These are phyloP conservation scores for Oreotragus oreotragus DNA, from an alignment of 2,113 vertebrate genomes.

Conservation along the genomic window DNA sequence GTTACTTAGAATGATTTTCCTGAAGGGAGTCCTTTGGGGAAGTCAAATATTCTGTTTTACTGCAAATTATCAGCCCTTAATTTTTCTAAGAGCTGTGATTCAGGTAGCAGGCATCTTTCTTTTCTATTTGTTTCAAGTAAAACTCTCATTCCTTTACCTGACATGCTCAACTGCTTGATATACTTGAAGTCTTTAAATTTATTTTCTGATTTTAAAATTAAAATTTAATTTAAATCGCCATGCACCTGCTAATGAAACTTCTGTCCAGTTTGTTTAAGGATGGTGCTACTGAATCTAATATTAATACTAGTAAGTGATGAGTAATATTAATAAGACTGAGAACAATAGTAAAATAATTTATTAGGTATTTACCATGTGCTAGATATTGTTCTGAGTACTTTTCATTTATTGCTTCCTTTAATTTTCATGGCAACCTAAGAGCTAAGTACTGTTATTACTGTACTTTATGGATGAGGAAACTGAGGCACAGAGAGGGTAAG, in stretches of 20 bases:
- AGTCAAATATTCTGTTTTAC: background rate
- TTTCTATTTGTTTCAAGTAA: background rate
- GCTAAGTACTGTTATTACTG: background rate
- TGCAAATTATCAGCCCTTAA: background rate
- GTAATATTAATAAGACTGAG: background rate
- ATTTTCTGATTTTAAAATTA: background rate
- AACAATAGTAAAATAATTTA: background rate
- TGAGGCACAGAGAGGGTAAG: background rate
- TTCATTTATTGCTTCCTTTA: background rate
- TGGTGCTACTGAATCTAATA: background rate
- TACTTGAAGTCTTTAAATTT: background rate
- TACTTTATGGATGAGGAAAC: background rate
- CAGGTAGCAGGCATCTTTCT: background rate
- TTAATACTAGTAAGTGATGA: background rate
- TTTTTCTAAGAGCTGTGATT: background rate
- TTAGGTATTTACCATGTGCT: background rate
- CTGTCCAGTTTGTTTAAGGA: background rate
- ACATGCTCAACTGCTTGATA: background rate
- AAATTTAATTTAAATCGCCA: background rate
- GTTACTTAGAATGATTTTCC: background rate
- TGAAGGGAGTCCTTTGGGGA: background rate
- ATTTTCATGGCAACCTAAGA: background rate
- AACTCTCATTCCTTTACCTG: background rate
- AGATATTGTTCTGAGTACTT: background rate
- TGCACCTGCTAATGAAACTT: background rate